Conservation (phyloP, 1,140 invertebrate genomes). For the Psilanteris sp. region DNA sequence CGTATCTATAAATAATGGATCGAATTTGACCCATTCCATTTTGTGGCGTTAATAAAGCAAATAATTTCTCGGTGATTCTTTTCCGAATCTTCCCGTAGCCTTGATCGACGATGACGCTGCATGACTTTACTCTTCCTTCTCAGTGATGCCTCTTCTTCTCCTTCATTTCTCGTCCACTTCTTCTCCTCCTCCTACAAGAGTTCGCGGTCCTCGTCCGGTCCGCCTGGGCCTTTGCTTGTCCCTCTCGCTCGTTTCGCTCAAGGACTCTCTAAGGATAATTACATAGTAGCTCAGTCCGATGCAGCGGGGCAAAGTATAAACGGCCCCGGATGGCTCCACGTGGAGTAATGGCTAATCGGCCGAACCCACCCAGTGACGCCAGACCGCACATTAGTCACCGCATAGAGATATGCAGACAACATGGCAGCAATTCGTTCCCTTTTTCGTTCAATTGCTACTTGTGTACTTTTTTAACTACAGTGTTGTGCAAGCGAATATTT, state of each 20-base stretch:
- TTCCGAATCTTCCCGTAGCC: constrained; percentile 33
- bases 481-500: constrained; percentile 38
- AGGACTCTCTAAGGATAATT: constrained; percentile 75
- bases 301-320: constrained; percentile 66
- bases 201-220: not conserved
- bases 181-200: constrained; percentile 46
- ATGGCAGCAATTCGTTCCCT: constrained; percentile 48
- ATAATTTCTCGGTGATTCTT: constrained; percentile 40
- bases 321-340: constrained; percentile 66
- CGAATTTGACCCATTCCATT: constrained; percentile 16
- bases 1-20: constrained; percentile 1
- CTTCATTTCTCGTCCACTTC: not conserved
- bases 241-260: constrained; percentile 57
- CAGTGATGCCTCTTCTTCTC: constrained; percentile 9
- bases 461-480: constrained; percentile 46
- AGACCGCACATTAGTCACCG: constrained; percentile 70
- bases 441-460: constrained; percentile 58
- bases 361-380: constrained; percentile 63
- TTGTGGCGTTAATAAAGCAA: constrained; percentile 37
- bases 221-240: constrained; percentile 11
- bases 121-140: constrained; percentile 33
- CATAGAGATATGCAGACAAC: constrained; percentile 59
- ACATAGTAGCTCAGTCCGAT: constrained; percentile 71
- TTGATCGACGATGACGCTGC: constrained; percentile 54
- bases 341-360: constrained; percentile 75